Evolutionary conservation across 2,113 vertebrate genomes (phyloP).

Genomic region (Oxyruncus cristatus): DNA sequence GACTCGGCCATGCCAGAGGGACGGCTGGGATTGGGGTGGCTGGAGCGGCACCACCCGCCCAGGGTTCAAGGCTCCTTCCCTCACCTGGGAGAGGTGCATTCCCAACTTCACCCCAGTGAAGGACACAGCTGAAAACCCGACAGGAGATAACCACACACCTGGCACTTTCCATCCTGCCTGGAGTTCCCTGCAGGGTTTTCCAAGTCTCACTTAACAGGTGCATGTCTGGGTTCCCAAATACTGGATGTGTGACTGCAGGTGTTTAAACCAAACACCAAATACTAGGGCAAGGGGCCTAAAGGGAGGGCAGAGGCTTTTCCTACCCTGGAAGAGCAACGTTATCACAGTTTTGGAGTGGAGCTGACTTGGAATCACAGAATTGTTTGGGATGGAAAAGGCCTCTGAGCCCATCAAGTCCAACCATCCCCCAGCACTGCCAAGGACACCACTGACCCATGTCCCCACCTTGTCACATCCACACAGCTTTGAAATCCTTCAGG

Average conservation of each 20-base stretch:
- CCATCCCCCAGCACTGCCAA: background rate
- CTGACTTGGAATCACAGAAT: background rate
- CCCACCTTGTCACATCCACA: background rate
- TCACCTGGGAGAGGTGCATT: fast-evolving
- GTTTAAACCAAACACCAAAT: background rate
- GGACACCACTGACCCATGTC: background rate
- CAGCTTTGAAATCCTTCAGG: background rate
- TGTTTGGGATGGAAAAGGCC: background rate
- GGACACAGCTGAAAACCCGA: fast-evolving
- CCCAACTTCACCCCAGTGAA: background rate
- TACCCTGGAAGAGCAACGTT: fast-evolving
- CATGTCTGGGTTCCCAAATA: background rate
- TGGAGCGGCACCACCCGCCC: fast-evolving
- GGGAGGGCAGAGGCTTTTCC: background rate
- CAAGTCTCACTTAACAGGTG: background rate
- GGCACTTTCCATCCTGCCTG: fast-evolving
- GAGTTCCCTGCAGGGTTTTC: background rate
- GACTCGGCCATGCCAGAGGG: background rate
- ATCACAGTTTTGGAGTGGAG: fast-evolving
- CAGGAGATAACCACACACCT: fast-evolving
- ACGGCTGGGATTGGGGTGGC: background rate
- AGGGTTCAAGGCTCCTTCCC: background rate
- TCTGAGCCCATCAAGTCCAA: fast-evolving
- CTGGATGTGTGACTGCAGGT: fast-evolving
- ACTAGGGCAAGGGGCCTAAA: background rate